phyloP scores from a whole-genome alignment of 1,140 invertebrate genomes.

The Leptonema lineaticorne region DNA sequence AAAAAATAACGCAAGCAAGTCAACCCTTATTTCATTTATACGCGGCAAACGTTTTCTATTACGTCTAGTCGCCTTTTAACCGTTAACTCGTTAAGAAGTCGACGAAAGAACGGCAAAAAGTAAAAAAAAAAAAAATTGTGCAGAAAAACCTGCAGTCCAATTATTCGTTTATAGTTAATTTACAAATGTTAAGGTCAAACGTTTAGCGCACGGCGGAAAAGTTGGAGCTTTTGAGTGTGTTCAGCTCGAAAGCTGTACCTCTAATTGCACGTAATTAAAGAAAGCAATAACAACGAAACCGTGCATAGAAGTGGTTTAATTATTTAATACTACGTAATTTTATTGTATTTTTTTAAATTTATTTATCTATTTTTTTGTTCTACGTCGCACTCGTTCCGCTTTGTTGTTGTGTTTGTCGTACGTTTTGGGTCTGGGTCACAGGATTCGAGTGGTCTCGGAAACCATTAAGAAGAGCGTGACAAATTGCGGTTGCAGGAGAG shows the following conservation, averaged over 20 bases:
- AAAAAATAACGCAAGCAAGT: no score
- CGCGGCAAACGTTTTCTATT: no score
- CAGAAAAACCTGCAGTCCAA: not conserved
- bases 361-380: not conserved
- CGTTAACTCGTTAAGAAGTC: no score
- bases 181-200: not conserved
- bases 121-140: no score
- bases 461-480: conserved; percentile 9
- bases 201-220: not conserved
- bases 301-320: not conserved
- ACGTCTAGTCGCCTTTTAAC: no score
- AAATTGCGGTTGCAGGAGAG: conserved; percentile 4
- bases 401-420: no score
- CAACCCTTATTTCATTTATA: no score
- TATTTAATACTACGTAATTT: conserved; percentile 1
- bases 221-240: not conserved
- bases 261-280: not conserved
- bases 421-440: no score
- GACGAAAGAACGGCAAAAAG: no score
- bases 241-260: no score
- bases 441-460: no score
- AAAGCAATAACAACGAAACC: not conserved
- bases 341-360: not conserved
- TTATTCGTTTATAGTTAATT: conserved; percentile 13
- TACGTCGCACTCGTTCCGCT: no score